These are phyloP conservation scores for Centropus bengalensis DNA, from an alignment of 2,113 vertebrate species.

Conservation along the genomic window DNA sequence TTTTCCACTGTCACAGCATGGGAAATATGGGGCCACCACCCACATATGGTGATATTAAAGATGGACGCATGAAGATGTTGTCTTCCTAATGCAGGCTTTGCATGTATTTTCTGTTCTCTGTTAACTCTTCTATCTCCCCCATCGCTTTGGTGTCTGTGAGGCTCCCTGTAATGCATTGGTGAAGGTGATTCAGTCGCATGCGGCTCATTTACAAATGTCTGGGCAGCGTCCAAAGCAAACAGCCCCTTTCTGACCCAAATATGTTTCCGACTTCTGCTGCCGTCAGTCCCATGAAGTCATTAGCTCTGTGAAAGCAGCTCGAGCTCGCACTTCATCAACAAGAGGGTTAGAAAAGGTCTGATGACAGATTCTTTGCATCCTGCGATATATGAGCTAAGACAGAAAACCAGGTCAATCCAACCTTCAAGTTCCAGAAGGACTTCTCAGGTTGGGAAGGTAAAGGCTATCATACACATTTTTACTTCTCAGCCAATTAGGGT, in stretches of 20 bases:
- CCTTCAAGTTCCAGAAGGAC: slow-evolving; percentile 15
- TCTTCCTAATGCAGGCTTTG: neutral
- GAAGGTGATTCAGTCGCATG: neutral
- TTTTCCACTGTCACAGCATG: neutral
- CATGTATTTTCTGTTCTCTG: neutral
- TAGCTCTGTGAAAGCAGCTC: neutral
- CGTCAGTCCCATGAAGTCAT: neutral
- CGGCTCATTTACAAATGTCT: neutral
- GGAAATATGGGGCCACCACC: neutral
- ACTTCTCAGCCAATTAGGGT: slow-evolving; percentile 7
- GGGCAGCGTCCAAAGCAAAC: neutral
- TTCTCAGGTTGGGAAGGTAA: neutral
- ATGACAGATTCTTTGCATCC: neutral
- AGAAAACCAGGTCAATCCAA: slow-evolving; percentile 51
- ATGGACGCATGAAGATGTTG: neutral
- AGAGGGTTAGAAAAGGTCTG: slow-evolving; percentile 13
- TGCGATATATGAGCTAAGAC: neutral
- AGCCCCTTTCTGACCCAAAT: slow-evolving; percentile 13
- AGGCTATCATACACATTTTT: slow-evolving; percentile 14
- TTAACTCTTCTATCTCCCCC: neutral
- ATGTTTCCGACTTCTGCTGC: neutral
- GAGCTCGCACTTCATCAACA: rapidly evolving
- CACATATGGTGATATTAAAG: neutral
- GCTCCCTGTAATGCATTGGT: neutral
- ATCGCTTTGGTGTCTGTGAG: neutral